Evolutionary conservation across 2,113 vertebrate genomes (phyloP), one percentile per base, ranked within the genome.

Genomic region (Barbus barbus): DNA sequence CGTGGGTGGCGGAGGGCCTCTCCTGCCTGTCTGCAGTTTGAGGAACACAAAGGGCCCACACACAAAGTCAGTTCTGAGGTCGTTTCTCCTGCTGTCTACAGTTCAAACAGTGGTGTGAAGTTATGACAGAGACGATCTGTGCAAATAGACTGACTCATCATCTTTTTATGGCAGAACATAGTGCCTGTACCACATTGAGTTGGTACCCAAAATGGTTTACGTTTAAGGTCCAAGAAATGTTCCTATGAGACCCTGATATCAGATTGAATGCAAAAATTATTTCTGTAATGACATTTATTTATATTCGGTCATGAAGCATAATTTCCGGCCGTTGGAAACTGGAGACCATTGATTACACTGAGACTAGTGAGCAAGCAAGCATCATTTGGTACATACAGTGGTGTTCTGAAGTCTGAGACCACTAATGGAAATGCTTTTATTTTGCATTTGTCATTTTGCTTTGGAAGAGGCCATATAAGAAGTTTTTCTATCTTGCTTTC

Each of bases 81-180:
- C 90, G 91, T 92, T 44, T 75, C 44, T 89, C 93, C 94, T 91
- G 93, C 82, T 78, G 77, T 85, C 87, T 93, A 84, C 86, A 86
- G 92, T 94, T 93, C 91, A 96, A 95, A 94, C 95, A 94, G 94
- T 95, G 94, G 95, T 95, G 94, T 94, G 95, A 94, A 94, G 94
- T 92, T 93, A 93, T 87, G 91, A 93, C 91, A 90, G 93, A 91
- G 91, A 93, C 90, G 93, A 76, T 90, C 89, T 89, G 90, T 89
- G 91, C 92, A 95, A 84, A 95, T 94, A 96, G 94, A 96, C 94
- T 94, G 93, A 89, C 92, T n/a, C n/a, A n/a, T 88, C 93, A 90
- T 92, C 93, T 95, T 94, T 92, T 91, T 92, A 89, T 83, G 90
- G 26, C 16, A 48, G 71, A 76, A 67, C 38, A 33, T 53, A 33